Evolutionary conservation across 2,888 invertebrate genomes (phyloP).

Genomic region (Psococerastis gibbosa): DNA sequence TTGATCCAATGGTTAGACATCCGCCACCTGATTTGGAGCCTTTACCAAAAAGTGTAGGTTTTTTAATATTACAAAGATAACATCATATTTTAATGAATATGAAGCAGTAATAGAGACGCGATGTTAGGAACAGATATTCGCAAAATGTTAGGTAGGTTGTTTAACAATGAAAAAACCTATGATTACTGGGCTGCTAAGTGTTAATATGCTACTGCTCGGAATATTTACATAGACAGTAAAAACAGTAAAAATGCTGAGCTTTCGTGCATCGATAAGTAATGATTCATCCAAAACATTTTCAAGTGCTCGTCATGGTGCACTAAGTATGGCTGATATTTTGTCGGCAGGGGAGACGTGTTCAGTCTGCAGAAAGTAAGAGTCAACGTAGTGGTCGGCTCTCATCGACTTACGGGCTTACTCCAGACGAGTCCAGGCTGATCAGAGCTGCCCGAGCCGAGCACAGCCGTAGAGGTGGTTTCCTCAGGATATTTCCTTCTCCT

Average conservation of each 20-base stretch:
- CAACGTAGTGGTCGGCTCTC: constrained; percentile 11
- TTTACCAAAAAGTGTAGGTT: constrained; percentile 4
- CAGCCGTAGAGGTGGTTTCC: constrained; percentile 68
- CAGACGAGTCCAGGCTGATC: constrained; percentile 62
- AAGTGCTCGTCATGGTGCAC: too few species aligned
- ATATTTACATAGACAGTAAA: too few species aligned
- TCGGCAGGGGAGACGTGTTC: constrained; percentile 44
- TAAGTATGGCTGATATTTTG: too few species aligned
- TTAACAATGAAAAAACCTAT: too few species aligned
- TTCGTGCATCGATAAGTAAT: too few species aligned
- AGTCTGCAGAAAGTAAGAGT: constrained; percentile 44
- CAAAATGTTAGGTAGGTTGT: too few species aligned
- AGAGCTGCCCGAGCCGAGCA: constrained; percentile 59
- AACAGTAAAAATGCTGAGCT: too few species aligned
- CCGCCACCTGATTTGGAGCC: constrained; percentile 16
- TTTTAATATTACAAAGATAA: background rate
- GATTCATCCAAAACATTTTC: too few species aligned
- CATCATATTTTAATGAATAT: constrained; percentile 1
- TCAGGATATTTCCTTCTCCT: constrained; percentile 74
- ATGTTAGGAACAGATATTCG: too few species aligned
- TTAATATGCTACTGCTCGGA: too few species aligned
- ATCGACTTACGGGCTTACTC: constrained; percentile 31
- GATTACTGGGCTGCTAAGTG: too few species aligned
- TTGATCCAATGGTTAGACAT: constrained; percentile 41
- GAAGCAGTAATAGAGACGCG: too few species aligned